Conservation (phyloP, 2,888 invertebrate species). For the Mesochorus sp. region DNA sequence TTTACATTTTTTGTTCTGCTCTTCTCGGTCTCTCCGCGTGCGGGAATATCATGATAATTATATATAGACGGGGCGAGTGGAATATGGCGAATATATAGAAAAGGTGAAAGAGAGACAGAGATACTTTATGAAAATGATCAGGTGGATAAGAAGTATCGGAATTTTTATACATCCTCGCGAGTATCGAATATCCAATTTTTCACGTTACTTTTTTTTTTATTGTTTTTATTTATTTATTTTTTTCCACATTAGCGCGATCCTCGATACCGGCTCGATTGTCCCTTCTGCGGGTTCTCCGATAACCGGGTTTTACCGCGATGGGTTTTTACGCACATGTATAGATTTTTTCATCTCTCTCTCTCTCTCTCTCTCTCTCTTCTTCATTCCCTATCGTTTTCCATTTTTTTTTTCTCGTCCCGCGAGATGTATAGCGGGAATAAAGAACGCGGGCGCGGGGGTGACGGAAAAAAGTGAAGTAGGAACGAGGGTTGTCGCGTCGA, state of each 20-base stretch:
- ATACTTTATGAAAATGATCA: background rate
- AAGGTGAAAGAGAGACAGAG: too few species aligned
- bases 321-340: constrained; percentile 59
- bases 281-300: constrained; percentile 36
- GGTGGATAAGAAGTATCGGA: background rate
- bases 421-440: constrained; percentile 46
- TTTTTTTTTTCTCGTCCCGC: constrained; percentile 21
- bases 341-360: constrained; percentile 40
- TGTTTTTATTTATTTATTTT: constrained; percentile 3
- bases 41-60: too few species aligned
- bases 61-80: too few species aligned
- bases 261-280: constrained; percentile 40
- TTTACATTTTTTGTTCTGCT: too few species aligned
- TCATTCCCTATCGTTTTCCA: too few species aligned
- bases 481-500: constrained; percentile 56
- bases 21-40: too few species aligned
- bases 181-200: constrained; percentile 30
- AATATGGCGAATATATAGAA: too few species aligned
- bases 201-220: background rate
- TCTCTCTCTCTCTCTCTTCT: background rate
- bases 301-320: constrained; percentile 14
- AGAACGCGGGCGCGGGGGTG: too few species aligned
- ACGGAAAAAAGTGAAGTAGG: constrained; percentile 41
- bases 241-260: constrained; percentile 38
- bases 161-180: background rate